phyloP scores from a whole-genome alignment of 2,797 vertebrate genomes.

The Hemibagrus guttatus region DNA sequence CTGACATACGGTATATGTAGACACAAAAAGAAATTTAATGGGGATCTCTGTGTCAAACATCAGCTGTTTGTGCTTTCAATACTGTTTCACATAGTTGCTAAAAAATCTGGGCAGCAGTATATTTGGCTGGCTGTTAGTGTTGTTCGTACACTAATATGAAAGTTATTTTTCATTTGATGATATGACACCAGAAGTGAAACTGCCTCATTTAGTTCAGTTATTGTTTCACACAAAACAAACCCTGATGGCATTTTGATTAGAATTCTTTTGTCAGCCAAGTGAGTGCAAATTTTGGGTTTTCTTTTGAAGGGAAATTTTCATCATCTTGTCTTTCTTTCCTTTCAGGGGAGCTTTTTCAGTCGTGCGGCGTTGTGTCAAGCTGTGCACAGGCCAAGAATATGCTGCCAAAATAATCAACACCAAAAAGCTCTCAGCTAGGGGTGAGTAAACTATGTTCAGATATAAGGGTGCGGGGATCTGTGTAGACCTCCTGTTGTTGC shows the following conservation, averaged over 20 bases:
- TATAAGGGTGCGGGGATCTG: not conserved
- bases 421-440: constrained; percentile 96
- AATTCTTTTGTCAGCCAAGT: not conserved
- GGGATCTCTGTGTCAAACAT: constrained; percentile 15
- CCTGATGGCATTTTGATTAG: not conserved
- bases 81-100: not conserved
- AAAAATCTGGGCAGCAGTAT: not conserved
- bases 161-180: not conserved
- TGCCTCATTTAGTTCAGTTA: not conserved
- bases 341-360: constrained; percentile 94
- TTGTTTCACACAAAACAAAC: not conserved
- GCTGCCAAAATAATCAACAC: constrained; percentile 99
- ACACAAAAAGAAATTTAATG: not conserved
- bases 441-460: constrained; percentile 69
- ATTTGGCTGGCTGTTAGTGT: not conserved
- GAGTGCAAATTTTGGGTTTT: not conserved
- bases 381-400: constrained; percentile 91
- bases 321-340: constrained; percentile 54
- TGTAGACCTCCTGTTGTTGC: not conserved
- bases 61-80: constrained; percentile 14
- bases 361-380: constrained; percentile 94
- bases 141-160: not conserved
- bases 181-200: not conserved
- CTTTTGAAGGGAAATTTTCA: constrained; percentile 1
- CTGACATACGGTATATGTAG: not conserved